Evolutionary conservation across 2,888 invertebrate genomes (phyloP), one percentile per base, ranked within the genome.

Genomic region (Falcaria lacertinaria): DNA sequence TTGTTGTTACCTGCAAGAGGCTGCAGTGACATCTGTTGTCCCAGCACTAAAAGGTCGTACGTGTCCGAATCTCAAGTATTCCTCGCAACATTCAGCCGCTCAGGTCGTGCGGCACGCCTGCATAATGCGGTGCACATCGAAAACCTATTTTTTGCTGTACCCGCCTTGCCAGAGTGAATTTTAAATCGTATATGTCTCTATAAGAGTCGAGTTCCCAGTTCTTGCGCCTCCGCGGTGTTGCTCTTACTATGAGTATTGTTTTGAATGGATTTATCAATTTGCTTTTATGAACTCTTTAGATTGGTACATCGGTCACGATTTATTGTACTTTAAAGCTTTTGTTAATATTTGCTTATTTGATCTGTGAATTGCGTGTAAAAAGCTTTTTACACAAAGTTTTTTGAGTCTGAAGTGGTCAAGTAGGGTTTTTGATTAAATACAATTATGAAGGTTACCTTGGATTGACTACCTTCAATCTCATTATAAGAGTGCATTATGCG

Each of bases 71-170:
- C 46, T 50, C 53, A 52, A 45, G 60, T 62, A 65, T 67, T 69
- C 55, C 48, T 50, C 50, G 61, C 47, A 54, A 51, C 57, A 57
- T 63, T 55, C 61, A 58, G 62, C 54, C 59, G 64, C 64, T 55
- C 48, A 57, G 66, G 59, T 87, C 89, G 88, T 88, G 88, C 78
- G 45, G 86, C 88, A 89, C 89, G 89, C 83, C 77, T 74, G 86
- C 83, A 88, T 88, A 80, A 87, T 88, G 80, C 64, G 53, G 63
- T 57, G 72, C 74, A 71, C 73, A 71, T 64, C 70, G 63, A 54
- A 77, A 75, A 77, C 83, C 83, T 81, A 85, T 87, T 89, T 89
- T 87, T 88, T 87, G 79, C 77, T 74, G 81, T 76, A 73, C 67
- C 62, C 58, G 66, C 28, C 11, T 28, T 28, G 28, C 28, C 11